Conservation (phyloP, 2,113 vertebrate species). For the Sceloporus tristichus region DNA sequence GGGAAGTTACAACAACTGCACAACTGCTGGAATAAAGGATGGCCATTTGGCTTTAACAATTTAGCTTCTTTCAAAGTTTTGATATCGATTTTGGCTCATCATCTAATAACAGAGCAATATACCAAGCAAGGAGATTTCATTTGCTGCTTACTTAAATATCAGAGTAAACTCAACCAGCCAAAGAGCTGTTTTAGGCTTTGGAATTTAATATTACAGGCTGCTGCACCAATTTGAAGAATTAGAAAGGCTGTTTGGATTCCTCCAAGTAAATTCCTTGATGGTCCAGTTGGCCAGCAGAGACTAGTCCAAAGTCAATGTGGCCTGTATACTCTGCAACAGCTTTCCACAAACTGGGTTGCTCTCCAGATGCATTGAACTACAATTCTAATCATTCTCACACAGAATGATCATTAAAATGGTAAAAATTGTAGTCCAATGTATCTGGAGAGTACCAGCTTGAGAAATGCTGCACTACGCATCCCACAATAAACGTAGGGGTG, state of each 20-base stretch:
- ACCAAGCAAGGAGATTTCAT: background rate
- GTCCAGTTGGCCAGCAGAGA: background rate
- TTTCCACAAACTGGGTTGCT: background rate
- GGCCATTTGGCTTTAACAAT: background rate
- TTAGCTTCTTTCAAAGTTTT: background rate
- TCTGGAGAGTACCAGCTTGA: background rate
- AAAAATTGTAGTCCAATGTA: background rate
- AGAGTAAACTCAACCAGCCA: background rate
- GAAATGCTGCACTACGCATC: background rate
- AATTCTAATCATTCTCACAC: background rate
- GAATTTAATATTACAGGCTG: background rate
- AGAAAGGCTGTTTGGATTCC: background rate
- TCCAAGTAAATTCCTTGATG: no score
- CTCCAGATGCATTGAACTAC: background rate
- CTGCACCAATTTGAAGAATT: background rate
- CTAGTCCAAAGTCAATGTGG: background rate
- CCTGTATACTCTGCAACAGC: background rate
- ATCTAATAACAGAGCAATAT: background rate
- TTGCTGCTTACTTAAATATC: background rate
- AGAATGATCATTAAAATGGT: background rate
- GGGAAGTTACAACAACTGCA: slow-evolving; percentile 4
- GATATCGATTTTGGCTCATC: background rate
- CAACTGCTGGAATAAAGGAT: background rate
- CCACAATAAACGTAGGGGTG: background rate
- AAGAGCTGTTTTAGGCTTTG: no score